Evolutionary conservation across 2,113 vertebrate genomes (phyloP).

Genomic region (Psittacula cyanocephala): DNA sequence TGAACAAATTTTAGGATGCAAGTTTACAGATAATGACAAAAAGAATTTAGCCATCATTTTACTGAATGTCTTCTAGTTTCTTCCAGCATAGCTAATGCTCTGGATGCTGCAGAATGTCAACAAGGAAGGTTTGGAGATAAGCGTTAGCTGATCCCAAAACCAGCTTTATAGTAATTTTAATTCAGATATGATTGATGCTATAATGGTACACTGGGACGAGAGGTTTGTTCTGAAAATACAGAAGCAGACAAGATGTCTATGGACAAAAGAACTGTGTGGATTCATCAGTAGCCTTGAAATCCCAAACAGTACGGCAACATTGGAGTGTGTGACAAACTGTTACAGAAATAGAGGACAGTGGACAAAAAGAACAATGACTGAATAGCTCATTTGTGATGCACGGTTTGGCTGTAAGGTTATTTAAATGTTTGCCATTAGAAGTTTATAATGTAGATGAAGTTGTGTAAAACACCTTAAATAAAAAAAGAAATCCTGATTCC

Average conservation of each 20-base stretch:
- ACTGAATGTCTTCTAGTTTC: not conserved
- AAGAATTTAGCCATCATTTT: conserved; percentile 35
- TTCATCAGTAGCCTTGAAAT: conserved; percentile 34
- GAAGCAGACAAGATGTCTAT: conserved; percentile 21
- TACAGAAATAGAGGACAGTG: conserved; percentile 27
- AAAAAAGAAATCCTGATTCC: conserved; percentile 72
- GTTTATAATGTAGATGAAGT: conserved; percentile 61
- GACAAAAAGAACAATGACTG: conserved; percentile 40
- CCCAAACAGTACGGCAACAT: conserved; percentile 2
- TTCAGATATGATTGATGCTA: conserved; percentile 25
- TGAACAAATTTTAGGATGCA: not conserved
- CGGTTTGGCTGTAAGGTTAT: conserved; percentile 53
- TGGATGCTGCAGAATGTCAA: conserved; percentile 38
- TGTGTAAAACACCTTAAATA: conserved; percentile 66
- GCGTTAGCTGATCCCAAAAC: conserved; percentile 6
- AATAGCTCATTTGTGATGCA: conserved; percentile 21
- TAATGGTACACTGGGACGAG: not conserved
- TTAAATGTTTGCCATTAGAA: conserved; percentile 53
- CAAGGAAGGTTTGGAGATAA: conserved; percentile 24
- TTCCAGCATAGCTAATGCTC: not conserved
- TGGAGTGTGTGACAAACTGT: conserved; percentile 12
- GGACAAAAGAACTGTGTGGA: conserved; percentile 18
- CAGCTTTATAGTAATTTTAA: conserved; percentile 12
- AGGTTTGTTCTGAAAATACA: conserved; percentile 39
- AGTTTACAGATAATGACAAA: not conserved